These are phyloP conservation scores for Peribatodes rhomboidaria DNA, from an alignment of 2,888 invertebrate species.

Conservation along the genomic window DNA sequence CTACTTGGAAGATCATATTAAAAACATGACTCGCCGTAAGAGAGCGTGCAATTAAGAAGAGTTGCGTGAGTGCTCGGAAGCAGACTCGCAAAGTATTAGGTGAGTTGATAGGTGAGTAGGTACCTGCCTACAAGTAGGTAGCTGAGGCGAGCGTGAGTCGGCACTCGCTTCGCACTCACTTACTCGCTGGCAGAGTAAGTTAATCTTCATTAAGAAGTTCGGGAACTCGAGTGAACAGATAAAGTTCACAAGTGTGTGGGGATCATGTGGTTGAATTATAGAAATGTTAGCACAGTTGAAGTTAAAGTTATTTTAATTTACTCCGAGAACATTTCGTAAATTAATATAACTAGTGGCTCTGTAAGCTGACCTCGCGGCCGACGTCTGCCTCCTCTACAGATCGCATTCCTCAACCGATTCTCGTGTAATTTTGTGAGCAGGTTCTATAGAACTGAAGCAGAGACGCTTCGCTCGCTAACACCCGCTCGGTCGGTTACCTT, in stretches of 20 bases:
- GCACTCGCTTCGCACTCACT: constrained; percentile 17
- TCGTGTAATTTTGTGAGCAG: no score
- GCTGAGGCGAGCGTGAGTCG: constrained; percentile 18
- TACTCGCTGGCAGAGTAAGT: constrained; percentile 3
- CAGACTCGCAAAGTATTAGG: constrained; percentile 13
- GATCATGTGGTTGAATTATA: not conserved
- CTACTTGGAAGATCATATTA: constrained; percentile 24
- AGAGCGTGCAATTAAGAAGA: constrained; percentile 23
- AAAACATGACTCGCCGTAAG: constrained; percentile 30
- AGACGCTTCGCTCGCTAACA: no score
- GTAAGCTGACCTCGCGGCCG: no score
- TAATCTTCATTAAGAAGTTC: constrained; percentile 30
- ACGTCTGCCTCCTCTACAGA: no score
- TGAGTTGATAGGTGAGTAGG: not conserved
- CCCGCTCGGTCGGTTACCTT: no score
- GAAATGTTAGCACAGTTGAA: no score
- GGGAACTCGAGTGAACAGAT: constrained; percentile 16
- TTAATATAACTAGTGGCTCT: no score
- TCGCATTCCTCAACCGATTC: no score
- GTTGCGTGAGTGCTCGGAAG: not conserved
- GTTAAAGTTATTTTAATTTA: no score
- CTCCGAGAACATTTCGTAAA: no score
- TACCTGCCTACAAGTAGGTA: not conserved
- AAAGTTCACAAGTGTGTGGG: constrained; percentile 1
- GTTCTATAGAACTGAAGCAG: no score